These are phyloP conservation scores for Amyelois transitella DNA, from an alignment of 1,140 invertebrate species.

Conservation along the genomic window DNA sequence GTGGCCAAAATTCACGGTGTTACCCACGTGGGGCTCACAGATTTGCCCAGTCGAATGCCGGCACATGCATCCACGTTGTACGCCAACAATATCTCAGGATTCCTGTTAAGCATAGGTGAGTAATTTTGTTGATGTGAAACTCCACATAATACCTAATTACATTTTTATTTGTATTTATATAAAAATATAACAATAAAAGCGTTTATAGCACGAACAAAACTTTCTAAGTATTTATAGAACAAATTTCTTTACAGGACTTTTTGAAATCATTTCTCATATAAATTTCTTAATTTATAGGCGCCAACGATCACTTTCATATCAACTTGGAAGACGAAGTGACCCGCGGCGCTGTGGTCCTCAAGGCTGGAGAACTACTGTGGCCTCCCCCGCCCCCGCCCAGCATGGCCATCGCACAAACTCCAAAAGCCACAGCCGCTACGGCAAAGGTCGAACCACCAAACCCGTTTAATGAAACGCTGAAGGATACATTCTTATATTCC, in stretches of 20 bases:
- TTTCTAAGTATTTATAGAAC: too few relatives aligned
- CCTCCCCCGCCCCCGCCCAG: constrained; percentile 81
- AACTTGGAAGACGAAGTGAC: constrained; percentile 91
- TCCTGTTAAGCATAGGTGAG: constrained; percentile 86
- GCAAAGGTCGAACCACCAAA: constrained; percentile 57
- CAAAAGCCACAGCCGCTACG: constrained; percentile 51
- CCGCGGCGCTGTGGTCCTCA: constrained; percentile 85
- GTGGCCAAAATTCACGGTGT: constrained; percentile 86
- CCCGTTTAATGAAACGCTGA: constrained; percentile 76
- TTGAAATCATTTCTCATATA: too few relatives aligned
- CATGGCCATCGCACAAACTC: constrained; percentile 63
- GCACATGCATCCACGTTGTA: constrained; percentile 91
- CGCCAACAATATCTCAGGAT: constrained; percentile 93
- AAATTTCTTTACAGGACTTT: too few relatives aligned
- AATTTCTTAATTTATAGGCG: constrained; percentile 56
- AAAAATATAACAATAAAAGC: not conserved
- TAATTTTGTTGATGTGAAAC: too few relatives aligned
- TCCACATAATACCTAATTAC: not conserved
- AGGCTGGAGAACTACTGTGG: constrained; percentile 86
- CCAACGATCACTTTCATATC: constrained; percentile 86
- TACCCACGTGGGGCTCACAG: constrained; percentile 89
- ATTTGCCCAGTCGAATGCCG: constrained; percentile 88
- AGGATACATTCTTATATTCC: constrained; percentile 83
- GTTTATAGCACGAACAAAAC: too few relatives aligned
- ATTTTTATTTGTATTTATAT: not conserved